Evolutionary conservation across 1,140 invertebrate species (phyloP), one percentile per base, ranked within the genome.

Genomic region (Drosophila lacteicornis): DNA sequence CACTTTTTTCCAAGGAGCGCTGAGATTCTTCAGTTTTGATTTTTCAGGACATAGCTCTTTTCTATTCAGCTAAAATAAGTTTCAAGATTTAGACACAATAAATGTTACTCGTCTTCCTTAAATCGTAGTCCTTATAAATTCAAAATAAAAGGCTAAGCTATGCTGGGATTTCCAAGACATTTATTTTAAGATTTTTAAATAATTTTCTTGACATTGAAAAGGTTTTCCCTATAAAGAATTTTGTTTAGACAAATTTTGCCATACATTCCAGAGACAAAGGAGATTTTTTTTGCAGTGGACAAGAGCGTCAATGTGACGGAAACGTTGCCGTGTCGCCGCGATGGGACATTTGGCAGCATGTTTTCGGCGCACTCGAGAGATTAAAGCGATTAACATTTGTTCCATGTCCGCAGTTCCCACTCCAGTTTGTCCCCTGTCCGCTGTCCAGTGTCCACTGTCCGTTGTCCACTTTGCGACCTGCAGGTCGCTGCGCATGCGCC

Each of bases 301-400:
- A 61, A 49, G 50, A 63, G 79, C 75, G 77, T 79, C 78, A 87
- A 87, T 80, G 81, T 90, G 85, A 85, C 81, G 81, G 84, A 90
- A 88, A 79, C 79, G 68, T 75, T 43, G 75, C 61, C 60, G 46
- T 84, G 84, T 88, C 79, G 46, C 33, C 13, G 59, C 46, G 27
- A 38, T 73, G 74, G 55, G 55, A 75, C 73, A 84, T 88, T 70
- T 75, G 78, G 69, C 83, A 67, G 69, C 73, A 79, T 90, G 85
- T 90, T 88, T 84, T 85, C 81, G 85, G 85, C 85, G 85, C 85
- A 90, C 85, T 88, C 80, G 85, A 81, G 79, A 88, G 85, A 88
- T 88, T 91, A 90, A 90, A 82, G 79, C 85, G 85, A 90, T 90
- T 90, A 90, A 90, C 85, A 90, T 88, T 88, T 84, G 75, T 90